Evolutionary conservation across 53 echinoderm and acorn worm genomes (phyloP).

Genomic region (Luidia sarsii): DNA sequence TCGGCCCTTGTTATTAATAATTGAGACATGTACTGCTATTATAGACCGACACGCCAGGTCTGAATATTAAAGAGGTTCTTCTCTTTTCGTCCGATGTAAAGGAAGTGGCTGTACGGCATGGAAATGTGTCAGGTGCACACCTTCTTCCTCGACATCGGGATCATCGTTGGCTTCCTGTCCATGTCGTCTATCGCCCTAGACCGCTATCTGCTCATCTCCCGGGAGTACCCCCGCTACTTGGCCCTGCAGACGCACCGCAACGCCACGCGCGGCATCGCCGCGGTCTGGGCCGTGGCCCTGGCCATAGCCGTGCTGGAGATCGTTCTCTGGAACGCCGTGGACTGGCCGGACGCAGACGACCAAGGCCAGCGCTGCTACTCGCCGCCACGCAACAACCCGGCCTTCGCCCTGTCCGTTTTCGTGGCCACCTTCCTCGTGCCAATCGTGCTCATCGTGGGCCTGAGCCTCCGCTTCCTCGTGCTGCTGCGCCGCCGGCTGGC

Average conservation of each 20-base stretch:
- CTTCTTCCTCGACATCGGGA: background rate
- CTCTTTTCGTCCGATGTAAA: too few species aligned
- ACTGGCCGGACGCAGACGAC: background rate
- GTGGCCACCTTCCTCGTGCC: constrained; percentile 2
- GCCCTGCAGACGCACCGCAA: background rate
- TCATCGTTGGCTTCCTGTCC: constrained; percentile 12
- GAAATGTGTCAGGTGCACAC: background rate
- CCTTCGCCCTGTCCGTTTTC: constrained; percentile 12
- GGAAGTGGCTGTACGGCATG: constrained; percentile 28
- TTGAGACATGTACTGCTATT: too few species aligned
- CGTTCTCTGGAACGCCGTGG: constrained; percentile 16
- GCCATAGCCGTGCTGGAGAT: constrained; percentile 6
- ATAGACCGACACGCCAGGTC: too few species aligned
- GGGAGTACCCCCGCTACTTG: constrained; percentile 26
- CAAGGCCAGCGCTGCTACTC: background rate
- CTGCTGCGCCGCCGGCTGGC: constrained; percentile 3
- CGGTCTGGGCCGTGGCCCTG: constrained; percentile 7
- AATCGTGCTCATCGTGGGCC: constrained; percentile 5
- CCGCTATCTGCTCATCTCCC: constrained; percentile 44
- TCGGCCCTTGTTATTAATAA: too few species aligned
- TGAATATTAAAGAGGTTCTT: too few species aligned
- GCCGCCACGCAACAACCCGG: constrained; percentile 8
- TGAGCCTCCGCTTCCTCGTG: constrained; percentile 24
- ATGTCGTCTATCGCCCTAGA: constrained; percentile 20
- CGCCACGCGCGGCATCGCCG: background rate